A percentile compares a stretch with the other conserved stretches of the same genome.
Conservation (phyloP, 2,113 vertebrate species). For the Channa maculata region DNA sequence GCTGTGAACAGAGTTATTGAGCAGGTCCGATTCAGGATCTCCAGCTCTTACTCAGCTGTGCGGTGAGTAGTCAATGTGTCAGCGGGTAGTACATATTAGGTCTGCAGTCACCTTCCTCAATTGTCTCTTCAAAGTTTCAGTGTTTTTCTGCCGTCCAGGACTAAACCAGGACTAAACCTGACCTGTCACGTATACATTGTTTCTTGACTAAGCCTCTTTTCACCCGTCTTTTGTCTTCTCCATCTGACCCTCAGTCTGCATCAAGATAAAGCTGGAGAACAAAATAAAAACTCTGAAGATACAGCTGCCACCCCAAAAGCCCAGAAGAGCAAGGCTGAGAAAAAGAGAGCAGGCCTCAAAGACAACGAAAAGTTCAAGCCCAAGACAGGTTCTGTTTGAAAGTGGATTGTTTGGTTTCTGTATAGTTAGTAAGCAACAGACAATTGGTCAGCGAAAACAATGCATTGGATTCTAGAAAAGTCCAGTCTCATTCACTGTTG, state of each 20-base stretch:
- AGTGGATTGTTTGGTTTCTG: too few relatives aligned
- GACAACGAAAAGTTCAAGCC: constrained; percentile 86
- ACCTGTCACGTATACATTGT: not conserved
- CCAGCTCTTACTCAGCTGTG: constrained; percentile 86
- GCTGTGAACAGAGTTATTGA: constrained; percentile 90
- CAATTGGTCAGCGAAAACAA: too few relatives aligned
- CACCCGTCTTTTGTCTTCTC: not conserved
- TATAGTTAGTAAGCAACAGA: too few relatives aligned
- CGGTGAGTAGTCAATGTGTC: constrained; percentile 82
- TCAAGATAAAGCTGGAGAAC: constrained; percentile 51
- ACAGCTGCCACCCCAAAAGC: not conserved
- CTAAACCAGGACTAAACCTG: not conserved
- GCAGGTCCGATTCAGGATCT: constrained; percentile 94
- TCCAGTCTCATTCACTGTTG: not conserved
- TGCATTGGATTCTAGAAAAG: too few relatives aligned
- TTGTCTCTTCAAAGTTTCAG: not conserved
- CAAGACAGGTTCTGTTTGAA: constrained; percentile 79
- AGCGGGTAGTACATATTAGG: rapidly evolving
- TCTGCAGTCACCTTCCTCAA: not conserved
- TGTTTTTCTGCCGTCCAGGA: not conserved
- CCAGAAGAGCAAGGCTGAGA: constrained; percentile 69
- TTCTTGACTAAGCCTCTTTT: not conserved
- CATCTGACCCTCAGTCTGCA: constrained; percentile 55
- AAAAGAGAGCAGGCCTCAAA: constrained; percentile 74
- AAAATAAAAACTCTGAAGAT: constrained; percentile 44